Conservation (phyloP, 2,113 vertebrate species). For the Pseudonaja textilis region DNA sequence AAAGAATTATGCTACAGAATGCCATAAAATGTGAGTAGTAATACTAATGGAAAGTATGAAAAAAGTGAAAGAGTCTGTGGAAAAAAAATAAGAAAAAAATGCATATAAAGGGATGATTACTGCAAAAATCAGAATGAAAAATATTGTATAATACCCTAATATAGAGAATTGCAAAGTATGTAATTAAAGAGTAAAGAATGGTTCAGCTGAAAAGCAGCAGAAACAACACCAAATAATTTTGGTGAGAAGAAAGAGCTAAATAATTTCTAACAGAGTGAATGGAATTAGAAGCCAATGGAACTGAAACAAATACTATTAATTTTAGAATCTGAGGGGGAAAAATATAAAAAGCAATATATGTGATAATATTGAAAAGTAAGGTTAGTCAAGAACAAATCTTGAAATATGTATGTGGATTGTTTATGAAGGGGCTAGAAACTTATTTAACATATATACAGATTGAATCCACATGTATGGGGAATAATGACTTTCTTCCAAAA, state of each 20-base stretch:
- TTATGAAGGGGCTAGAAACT: neutral
- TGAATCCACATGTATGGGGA: neutral
- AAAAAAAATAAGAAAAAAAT: neutral
- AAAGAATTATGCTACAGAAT: neutral
- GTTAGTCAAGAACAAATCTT: neutral
- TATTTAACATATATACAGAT: neutral
- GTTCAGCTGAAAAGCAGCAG: neutral
- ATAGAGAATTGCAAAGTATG: neutral
- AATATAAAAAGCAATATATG: neutral
- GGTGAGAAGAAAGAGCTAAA: neutral
- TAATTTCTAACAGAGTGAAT: neutral
- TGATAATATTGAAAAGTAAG: neutral
- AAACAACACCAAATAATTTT: neutral
- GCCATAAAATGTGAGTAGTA: neutral
- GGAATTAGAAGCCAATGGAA: neutral
- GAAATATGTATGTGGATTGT: neutral
- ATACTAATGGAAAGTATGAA: neutral
- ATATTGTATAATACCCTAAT: neutral
- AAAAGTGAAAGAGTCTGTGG: neutral
- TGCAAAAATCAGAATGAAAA: neutral
- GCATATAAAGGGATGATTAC: neutral
- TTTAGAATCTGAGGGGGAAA: neutral
- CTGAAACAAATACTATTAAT: neutral
- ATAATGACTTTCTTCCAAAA: neutral
- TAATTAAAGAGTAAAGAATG: neutral